Percentiles rank a stretch among this genome's conserved stretches.
Conservation (phyloP, 92 coral and sea anemone genomes). For the Siderastrea radians region DNA sequence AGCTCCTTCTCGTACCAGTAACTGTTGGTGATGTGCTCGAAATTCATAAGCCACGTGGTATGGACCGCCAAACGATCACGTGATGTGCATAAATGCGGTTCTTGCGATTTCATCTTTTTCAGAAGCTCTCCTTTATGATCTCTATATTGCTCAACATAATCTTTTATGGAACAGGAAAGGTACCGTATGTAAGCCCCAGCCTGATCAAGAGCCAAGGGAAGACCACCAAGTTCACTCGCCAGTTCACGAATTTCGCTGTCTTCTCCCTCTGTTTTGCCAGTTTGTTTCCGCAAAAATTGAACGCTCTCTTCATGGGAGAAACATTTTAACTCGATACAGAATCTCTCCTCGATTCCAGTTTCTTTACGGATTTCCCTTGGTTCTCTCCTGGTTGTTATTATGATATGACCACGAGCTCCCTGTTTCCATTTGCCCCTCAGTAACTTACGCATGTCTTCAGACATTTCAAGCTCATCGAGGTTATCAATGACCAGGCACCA, state of each 20-base stretch:
- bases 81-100: too few relatives aligned
- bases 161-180: too few relatives aligned
- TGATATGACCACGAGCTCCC: slow-evolving; percentile 66
- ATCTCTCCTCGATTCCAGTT: slow-evolving; percentile 33
- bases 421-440: slow-evolving; percentile 74
- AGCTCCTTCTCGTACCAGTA: slow-evolving; percentile 48
- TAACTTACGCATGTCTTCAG: too few relatives aligned
- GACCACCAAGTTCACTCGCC: too few relatives aligned
- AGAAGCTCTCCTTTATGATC: too few relatives aligned
- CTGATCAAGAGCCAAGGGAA: too few relatives aligned
- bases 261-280: slow-evolving; percentile 17
- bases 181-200: too few relatives aligned
- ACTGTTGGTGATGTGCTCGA: slow-evolving; percentile 48
- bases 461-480: slow-evolving; percentile 71
- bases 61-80: too few relatives aligned
- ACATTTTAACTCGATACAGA: slow-evolving; percentile 61
- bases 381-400: slow-evolving; percentile 81
- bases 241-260: too few relatives aligned
- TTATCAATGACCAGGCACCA: slow-evolving; percentile 81
- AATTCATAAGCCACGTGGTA: slow-evolving; percentile 84
- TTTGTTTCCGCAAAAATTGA: slow-evolving; percentile 59
- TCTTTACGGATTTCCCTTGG: slow-evolving; percentile 51
- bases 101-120: too few relatives aligned
- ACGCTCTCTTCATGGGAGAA: too few relatives aligned
- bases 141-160: too few relatives aligned